These are phyloP conservation scores for Montipora cactus DNA, from an alignment of 64 coral and sea anemone species.

Conservation along the genomic window DNA sequence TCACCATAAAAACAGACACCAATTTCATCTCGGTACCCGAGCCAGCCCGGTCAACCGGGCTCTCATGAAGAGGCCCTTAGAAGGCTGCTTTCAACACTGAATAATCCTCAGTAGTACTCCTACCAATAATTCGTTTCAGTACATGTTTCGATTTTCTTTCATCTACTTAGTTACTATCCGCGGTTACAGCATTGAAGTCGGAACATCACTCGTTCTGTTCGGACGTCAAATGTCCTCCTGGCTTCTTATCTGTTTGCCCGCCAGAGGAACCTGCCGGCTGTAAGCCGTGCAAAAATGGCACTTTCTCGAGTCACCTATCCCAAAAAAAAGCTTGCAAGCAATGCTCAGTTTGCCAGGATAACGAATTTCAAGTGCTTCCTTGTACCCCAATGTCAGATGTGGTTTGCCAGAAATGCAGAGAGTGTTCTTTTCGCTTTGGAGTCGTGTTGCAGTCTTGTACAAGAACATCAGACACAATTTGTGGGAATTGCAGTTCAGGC, in stretches of 20 bases:
- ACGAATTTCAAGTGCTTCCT: background rate
- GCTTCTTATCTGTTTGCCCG: background rate
- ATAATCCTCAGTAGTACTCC: no score
- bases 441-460: background rate
- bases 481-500: background rate
- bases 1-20: no score
- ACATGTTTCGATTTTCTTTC: no score
- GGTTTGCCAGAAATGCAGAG: slow-evolving; percentile 3
- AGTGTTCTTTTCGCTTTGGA: background rate
- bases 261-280: background rate
- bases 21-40: no score
- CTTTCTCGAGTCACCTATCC: background rate
- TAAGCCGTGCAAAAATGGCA: background rate
- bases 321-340: background rate
- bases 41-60: no score
- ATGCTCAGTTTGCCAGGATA: background rate
- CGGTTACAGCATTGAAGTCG: no score
- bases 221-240: background rate
- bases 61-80: no score
- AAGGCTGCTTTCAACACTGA: no score
- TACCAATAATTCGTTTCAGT: no score
- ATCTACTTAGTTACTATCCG: no score
- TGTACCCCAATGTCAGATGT: background rate
- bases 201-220: no score
- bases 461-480: slow-evolving; percentile 22